Conservation (phyloP, 2,113 vertebrate species). For the Callaeas wilsoni region DNA sequence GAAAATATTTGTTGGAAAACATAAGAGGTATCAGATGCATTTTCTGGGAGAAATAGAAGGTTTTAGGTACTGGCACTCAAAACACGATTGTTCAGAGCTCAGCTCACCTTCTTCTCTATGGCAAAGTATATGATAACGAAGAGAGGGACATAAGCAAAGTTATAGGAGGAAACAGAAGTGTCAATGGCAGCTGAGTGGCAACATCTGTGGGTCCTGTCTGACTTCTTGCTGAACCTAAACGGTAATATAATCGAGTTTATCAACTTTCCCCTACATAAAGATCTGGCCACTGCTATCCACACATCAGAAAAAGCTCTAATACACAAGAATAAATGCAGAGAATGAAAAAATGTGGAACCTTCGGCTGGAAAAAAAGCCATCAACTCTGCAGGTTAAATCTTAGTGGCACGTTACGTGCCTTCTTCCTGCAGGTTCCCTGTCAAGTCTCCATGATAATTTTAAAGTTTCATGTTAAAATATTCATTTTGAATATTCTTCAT, state of each 20-base stretch:
- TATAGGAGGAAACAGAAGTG: not conserved
- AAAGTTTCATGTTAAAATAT: not conserved
- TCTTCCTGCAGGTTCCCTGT: not conserved
- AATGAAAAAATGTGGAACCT: not conserved
- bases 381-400: not conserved
- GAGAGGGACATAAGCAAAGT: not conserved
- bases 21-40: not conserved
- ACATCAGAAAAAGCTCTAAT: not conserved
- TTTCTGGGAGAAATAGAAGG: not conserved
- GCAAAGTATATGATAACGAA: accelerated
- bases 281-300: not conserved
- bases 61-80: not conserved
- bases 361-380: not conserved
- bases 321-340: not conserved
- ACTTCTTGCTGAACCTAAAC: not conserved
- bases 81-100: not conserved
- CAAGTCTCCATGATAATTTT: not conserved
- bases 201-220: not conserved
- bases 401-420: not conserved
- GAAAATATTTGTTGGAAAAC: not conserved
- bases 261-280: not conserved
- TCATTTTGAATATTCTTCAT: not conserved
- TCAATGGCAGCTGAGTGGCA: not conserved
- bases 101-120: not conserved
- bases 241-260: not conserved